Evolutionary conservation across 2,888 invertebrate species (phyloP), one percentile per base, ranked within the genome.

Genomic region (Leptinotarsa juncta): DNA sequence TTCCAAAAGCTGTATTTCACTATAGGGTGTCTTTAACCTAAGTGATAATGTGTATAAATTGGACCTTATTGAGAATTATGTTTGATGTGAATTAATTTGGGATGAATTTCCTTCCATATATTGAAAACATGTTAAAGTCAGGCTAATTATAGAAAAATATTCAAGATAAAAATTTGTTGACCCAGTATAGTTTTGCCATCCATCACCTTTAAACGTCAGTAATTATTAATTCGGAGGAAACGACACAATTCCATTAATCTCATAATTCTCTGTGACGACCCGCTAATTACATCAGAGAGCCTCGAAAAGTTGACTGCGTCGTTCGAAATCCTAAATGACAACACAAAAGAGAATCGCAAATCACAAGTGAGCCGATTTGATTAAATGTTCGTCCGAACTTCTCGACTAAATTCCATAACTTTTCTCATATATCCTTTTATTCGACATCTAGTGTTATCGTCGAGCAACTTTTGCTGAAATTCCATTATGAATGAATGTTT

Each of bases 321-420:
- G 1, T 62, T 26, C 32, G n/a, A 62, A 32, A 32, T 62, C 62
- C 62, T 32, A 62, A 62, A 62, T 62, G 62, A 62, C 62, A 62
- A 62, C 62, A 32, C 16, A 32, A 62, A 62, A 60, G 60, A 60
- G 60, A 62, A 62, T 62, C 62, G 16, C 62, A 62, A 62, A 62
- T 62, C 32, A 62, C 62, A 62, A 62, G 62, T 32, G 62, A 32
- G 62, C 62, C 26, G 62, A 62, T 62, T 62, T 62, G 62, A 62
- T 62, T 32, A 62, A 62, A 26, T 16, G 26, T 26, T 14, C 42
- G 4, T 66, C 66, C 15, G 55, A 72, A 75, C 68, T 75, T 75
- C 72, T 55, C 75, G 66, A 71, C 68, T 75, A 75, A 68, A 75
- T 75, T 75, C 71, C 72, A 55, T 50, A 71, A 75, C 50, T 70